phyloP scores from a whole-genome alignment of 2,113 vertebrate genomes.

The Callipepla californica region DNA sequence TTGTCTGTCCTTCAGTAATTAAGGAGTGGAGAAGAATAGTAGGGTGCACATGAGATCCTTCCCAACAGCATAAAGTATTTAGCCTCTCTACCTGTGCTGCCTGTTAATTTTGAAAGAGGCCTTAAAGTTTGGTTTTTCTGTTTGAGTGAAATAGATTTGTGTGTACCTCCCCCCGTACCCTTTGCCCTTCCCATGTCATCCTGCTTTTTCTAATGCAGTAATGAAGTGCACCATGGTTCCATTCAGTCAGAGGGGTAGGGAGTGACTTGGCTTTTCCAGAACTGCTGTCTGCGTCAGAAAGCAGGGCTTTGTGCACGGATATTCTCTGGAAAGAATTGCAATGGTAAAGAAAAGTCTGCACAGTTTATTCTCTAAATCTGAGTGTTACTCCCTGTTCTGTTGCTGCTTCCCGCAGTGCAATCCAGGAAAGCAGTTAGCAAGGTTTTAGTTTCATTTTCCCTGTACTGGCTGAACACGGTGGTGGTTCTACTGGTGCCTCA shows the following conservation, averaged over 20 bases:
- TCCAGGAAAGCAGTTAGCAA: neutral
- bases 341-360: neutral
- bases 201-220: neutral
- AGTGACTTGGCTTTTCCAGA: neutral
- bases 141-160: neutral
- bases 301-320: rapidly evolving
- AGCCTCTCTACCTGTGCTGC: neutral
- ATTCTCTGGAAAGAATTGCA: neutral
- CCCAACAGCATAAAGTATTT: neutral
- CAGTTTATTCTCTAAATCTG: neutral
- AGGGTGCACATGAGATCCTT: rapidly evolving
- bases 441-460: neutral
- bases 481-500: neutral
- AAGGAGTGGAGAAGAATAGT: neutral
- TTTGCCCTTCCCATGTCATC: neutral
- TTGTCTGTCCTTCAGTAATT: neutral
- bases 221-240: neutral
- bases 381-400: neutral
- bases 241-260: neutral
- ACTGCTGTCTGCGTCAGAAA: neutral
- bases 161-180: too few relatives aligned
- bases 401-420: neutral
- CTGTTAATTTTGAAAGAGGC: neutral
- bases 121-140: neutral
- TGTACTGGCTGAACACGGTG: neutral